A percentile compares a stretch with the other conserved stretches of the same genome.
phyloP scores from a whole-genome alignment of 2,797 vertebrate species.

The Ptychadena robeensis region DNA sequence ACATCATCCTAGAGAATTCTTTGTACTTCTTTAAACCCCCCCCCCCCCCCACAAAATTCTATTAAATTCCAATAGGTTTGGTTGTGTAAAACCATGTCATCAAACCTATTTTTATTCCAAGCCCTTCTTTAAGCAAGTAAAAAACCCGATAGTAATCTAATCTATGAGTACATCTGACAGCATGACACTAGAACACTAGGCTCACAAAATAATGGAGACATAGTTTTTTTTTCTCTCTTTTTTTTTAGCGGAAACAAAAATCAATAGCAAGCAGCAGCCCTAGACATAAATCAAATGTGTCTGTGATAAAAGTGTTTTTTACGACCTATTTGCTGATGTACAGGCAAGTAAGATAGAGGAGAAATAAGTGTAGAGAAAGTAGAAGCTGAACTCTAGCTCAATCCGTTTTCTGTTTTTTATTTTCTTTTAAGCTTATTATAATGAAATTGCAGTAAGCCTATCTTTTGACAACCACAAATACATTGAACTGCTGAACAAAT shows the following conservation, averaged over 20 bases:
- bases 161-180: constrained; percentile 68
- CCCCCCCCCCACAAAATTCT: neutral
- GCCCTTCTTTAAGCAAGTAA: constrained; percentile 31
- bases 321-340: constrained; percentile 73
- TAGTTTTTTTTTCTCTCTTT: constrained; percentile 58
- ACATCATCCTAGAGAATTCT: neutral
- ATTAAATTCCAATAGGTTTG: neutral
- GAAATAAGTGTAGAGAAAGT: constrained; percentile 68
- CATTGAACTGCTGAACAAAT: constrained; percentile 63
- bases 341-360: constrained; percentile 65
- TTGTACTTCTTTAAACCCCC: neutral
- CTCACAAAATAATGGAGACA: constrained; percentile 75
- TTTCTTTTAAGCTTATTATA: constrained; percentile 38
- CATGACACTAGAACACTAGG: constrained; percentile 67
- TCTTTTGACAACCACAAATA: constrained; percentile 60
- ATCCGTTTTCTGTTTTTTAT: constrained; percentile 55
- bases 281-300: constrained; percentile 75
- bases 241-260: constrained; percentile 70
- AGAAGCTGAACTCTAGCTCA: constrained; percentile 59
- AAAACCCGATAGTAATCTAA: constrained; percentile 66
- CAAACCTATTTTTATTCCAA: constrained; percentile 44
- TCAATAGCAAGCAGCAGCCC: constrained; percentile 73
- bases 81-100: constrained; percentile 28
- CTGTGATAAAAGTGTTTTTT: constrained; percentile 73
- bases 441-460: constrained; percentile 4